These are phyloP conservation scores for Tamias sibiricus DNA, from an alignment of 2,113 vertebrate genomes.

Conservation along the genomic window DNA sequence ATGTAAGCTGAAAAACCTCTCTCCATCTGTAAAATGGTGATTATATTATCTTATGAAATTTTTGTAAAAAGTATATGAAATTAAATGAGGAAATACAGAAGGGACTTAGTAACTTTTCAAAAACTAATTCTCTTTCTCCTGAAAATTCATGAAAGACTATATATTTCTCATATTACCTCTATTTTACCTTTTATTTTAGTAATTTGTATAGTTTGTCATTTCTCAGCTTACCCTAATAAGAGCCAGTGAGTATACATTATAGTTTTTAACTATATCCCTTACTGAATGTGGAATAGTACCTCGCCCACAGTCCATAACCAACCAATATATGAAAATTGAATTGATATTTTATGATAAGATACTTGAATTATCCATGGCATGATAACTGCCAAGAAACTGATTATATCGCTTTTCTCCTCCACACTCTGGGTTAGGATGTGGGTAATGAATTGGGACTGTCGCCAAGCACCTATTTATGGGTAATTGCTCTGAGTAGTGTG, in stretches of 20 bases:
- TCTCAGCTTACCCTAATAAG: neutral
- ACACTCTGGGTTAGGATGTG: neutral
- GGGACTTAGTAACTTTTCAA: neutral
- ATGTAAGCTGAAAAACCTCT: neutral
- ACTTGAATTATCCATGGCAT: neutral
- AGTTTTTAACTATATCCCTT: neutral
- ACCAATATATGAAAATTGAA: neutral
- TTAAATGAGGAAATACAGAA: neutral
- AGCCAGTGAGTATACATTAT: neutral
- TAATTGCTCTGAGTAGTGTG: neutral
- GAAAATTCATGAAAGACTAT: neutral
- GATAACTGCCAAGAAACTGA: neutral
- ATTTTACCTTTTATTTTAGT: neutral
- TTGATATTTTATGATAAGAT: slow-evolving; percentile 35
- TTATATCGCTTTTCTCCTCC: neutral
- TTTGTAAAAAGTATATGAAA: neutral
- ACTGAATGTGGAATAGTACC: neutral
- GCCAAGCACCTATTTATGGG: slow-evolving; percentile 38
- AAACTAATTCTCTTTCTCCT: neutral
- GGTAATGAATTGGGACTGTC: slow-evolving; percentile 18
- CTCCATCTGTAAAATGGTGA: neutral
- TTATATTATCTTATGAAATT: neutral
- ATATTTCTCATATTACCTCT: neutral
- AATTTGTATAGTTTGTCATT: neutral
- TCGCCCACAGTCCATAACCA: neutral